These are phyloP conservation scores for Ips nitidus DNA, from an alignment of 1,140 invertebrate species.

Conservation along the genomic window DNA sequence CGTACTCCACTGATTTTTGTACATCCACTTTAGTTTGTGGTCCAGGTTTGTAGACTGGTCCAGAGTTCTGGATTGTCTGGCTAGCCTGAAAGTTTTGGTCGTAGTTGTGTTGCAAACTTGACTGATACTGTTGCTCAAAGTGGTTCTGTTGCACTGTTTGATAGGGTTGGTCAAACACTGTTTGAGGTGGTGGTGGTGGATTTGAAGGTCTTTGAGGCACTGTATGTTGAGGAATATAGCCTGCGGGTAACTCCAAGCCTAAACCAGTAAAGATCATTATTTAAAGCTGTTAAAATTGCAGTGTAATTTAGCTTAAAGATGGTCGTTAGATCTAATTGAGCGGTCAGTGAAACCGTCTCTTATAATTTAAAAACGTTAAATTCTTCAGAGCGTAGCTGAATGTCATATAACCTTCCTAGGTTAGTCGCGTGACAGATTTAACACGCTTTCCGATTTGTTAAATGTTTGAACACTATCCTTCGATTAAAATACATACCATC, in stretches of 20 bases:
- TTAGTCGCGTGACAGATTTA: constrained; percentile 28
- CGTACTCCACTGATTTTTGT: constrained; percentile 21
- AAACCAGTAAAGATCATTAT: background rate
- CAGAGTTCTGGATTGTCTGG: background rate
- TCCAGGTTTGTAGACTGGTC: constrained; percentile 17
- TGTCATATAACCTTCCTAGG: background rate
- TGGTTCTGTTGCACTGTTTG: constrained; percentile 11
- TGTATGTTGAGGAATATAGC: constrained; percentile 24
- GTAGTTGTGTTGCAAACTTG: constrained; percentile 7
- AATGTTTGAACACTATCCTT: background rate
- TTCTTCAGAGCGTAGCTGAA: no score
- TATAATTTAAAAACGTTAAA: no score
- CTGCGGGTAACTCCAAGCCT: constrained; percentile 25
- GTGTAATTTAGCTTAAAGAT: background rate
- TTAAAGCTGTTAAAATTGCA: background rate
- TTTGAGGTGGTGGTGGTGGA: background rate
- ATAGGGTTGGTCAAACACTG: background rate
- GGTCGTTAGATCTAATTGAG: no score
- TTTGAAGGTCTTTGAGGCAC: constrained; percentile 15
- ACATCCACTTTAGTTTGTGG: background rate
- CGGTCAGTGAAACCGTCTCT: no score
- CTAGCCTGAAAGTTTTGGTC: constrained; percentile 16
- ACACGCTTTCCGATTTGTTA: constrained; percentile 10
- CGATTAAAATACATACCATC: constrained; percentile 5
- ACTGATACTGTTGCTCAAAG: constrained; percentile 18